Percentiles rank a stretch among this genome's conserved stretches.
phyloP scores from a whole-genome alignment of 2,888 invertebrate genomes.

The Geophilus truncorum region DNA sequence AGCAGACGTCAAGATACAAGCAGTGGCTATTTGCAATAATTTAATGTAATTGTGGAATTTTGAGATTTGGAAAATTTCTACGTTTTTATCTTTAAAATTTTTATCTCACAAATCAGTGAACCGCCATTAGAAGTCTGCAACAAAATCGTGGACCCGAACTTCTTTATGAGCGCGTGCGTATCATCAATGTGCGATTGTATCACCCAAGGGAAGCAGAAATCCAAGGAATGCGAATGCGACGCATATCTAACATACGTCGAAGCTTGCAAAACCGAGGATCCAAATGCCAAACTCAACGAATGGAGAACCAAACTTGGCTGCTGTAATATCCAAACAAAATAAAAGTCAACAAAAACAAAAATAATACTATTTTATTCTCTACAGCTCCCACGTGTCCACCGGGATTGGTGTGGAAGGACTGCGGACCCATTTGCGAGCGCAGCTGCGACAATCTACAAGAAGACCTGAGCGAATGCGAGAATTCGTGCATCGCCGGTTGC shows the following conservation, averaged over 20 bases:
- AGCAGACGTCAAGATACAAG: conserved; percentile 58
- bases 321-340: no score
- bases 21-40: conserved; percentile 63
- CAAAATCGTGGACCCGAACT: conserved; percentile 59
- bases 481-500: conserved; percentile 69
- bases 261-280: conserved; percentile 64
- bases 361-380: no score
- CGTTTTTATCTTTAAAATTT: no score
- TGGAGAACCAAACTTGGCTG: conserved; percentile 42
- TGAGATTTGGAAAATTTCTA: no score
- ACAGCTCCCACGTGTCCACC: conserved; percentile 65
- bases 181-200: conserved; percentile 72
- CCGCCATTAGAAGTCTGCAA: conserved; percentile 61
- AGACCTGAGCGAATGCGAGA: conserved; percentile 37
- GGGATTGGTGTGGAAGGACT: conserved; percentile 74
- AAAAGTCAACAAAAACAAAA: no score
- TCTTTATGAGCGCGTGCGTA: conserved; percentile 65
- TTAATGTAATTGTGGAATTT: conserved; percentile 61
- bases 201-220: conserved; percentile 45
- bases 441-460: conserved; percentile 63
- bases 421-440: conserved; percentile 74
- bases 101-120: conserved; percentile 54
- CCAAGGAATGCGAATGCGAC: conserved; percentile 62
- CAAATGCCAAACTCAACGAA: conserved; percentile 59
- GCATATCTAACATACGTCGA: conserved; percentile 65